Evolutionary conservation across 2,797 vertebrate species (phyloP), one percentile per base, ranked within the genome.

Genomic region (Pipistrellus kuhlii): DNA sequence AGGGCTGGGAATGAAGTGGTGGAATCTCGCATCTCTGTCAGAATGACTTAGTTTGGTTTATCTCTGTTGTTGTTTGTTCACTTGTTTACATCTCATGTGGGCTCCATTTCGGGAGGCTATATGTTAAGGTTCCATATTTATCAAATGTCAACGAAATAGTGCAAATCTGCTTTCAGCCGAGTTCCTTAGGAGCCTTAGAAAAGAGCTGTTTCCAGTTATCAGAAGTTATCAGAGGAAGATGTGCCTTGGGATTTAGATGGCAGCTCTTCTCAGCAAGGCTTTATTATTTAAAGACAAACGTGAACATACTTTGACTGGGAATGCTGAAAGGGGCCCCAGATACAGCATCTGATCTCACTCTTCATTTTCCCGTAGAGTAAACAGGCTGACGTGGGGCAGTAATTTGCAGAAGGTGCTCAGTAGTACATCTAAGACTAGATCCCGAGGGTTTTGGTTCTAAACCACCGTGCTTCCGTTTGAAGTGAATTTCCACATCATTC

Each of bases 271-370:
- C 78, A 72, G 78, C 10, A 9, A 84, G 71, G 35, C 41, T 72
- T 83, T n/a, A 53, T 62, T 78, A 46, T 68, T 88, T 87, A 95
- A 92, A 88, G 90, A 66, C 46, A 46, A 35, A 80, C 27, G 48
- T 32, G 2, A 82, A 59, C 57, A 91, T 38, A 18, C 73, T 94
- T 92, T 89, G 85, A 86, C 88, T 92, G 86, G 72, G 14, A 88
- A 35, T 64, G 62, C 72, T 96, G 41, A 55, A 32, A 62, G 44
- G 46, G 46, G 27, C 35, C 30, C 59, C 44, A 1, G 27, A 13
- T 35, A 32, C 76, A 11, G 23, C 76, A 46, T 92, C 88, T 91
- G 66, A 86, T 83, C 83, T 88, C 14, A 27, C 55, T 46, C 38
- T 85, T 89, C 91, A 62, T 68, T 73, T 95, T 85, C 20, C 23